phyloP scores from a whole-genome alignment of 2,888 invertebrate species.

The Scotopteryx bipunctaria region DNA sequence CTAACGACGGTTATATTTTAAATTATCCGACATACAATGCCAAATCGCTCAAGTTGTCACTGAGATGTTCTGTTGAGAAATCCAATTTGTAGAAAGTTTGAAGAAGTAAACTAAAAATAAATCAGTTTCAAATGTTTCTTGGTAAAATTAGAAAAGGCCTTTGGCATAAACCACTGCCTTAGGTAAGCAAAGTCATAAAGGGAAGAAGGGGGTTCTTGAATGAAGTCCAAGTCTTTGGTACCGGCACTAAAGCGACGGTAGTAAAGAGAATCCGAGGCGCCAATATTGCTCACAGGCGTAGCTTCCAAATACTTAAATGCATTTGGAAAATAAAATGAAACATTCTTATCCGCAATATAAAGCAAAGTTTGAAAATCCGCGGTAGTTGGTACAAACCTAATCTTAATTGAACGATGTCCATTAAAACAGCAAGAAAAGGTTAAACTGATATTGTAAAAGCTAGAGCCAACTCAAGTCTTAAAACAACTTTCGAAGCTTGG shows the following conservation, averaged over 20 bases:
- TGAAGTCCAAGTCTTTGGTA: slow-evolving; percentile 37
- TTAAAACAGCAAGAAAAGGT: not conserved
- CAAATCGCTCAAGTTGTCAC: no score
- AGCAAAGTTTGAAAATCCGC: no score
- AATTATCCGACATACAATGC: no score
- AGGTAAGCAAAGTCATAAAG: slow-evolving; percentile 31
- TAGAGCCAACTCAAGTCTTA: not conserved
- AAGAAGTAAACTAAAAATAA: not conserved
- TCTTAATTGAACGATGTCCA: not conserved
- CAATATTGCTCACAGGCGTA: slow-evolving; percentile 23
- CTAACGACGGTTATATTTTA: no score
- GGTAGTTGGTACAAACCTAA: no score
- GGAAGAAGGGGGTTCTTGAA: slow-evolving; percentile 30
- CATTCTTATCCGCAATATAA: no score
- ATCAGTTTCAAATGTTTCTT: slow-evolving; percentile 2
- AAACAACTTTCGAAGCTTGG: not conserved
- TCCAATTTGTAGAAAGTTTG: no score
- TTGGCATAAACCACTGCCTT: slow-evolving; percentile 24
- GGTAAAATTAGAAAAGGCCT: slow-evolving; percentile 21
- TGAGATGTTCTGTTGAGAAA: no score
- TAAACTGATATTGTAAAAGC: not conserved
- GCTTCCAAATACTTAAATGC: slow-evolving; percentile 11
- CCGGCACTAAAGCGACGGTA: slow-evolving; percentile 28
- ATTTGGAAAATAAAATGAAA: not conserved
- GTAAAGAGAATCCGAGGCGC: slow-evolving; percentile 31